Base-by-base conservation (phyloP, 2,797 vertebrate genomes). In the Hybognathus amarus region DNA sequence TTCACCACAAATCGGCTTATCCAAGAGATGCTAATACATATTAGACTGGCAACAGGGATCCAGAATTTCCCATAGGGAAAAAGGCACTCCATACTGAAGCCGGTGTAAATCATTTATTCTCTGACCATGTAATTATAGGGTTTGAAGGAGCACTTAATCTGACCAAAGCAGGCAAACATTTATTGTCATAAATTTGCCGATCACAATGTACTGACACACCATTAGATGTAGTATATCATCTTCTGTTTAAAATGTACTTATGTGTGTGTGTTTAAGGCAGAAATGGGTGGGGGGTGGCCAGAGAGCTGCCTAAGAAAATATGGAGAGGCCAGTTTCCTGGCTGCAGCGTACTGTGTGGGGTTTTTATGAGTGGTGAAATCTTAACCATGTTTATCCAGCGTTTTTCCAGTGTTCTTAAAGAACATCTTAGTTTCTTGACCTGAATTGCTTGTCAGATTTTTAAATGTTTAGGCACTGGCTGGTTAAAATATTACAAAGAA, bases 301-400 rank as follows among this genome's bases (percentile, higher is more conserved):
- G 18, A 76, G 61, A 45, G 73, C 36, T 83, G 73, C 81, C 73
- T 79, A 76, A 84, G 75, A 73, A 85, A 82, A 86, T 85, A 89
- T 75, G 81, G 74, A 68, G 85, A 70, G 82, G 77, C 75, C 86
- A 83, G 86, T 89, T 85, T 84, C 82, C 83, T 77, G 82, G 71
- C 76, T 42, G 20, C 67, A 67, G 76, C 47, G n/a, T 56, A 77
- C 76, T 81, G 80, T 73, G 79, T 42, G 77, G 83, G 75, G 83
- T 81, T 77, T 81, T 82, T 81, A 68, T 10, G 47, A 64, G 80
- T 83, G 85, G 71, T 88, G 83, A 88, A 85, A 85, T 86, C 74
- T 74, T 79, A 83, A 83, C 80, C 80, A 30, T 83, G 77, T 85
- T 88, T 87, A 79, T 77, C 77, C 73, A 80, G 40, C 52, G n/a